These are phyloP conservation scores for Melanotaenia trifasciata DNA, from an alignment of 2,797 vertebrate genomes.

Conservation along the genomic window DNA sequence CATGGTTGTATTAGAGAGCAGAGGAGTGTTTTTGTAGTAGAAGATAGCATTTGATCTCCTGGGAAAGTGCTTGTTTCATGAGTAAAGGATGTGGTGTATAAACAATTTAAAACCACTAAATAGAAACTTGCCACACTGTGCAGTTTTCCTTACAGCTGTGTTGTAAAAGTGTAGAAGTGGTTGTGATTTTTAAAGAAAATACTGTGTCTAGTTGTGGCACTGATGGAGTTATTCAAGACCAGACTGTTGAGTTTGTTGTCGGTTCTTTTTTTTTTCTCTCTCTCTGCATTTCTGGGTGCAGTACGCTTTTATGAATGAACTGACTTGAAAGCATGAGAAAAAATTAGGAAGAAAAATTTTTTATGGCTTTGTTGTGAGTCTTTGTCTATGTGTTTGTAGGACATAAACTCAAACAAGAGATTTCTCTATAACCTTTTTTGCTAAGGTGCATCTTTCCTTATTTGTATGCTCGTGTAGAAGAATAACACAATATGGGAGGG, in stretches of 20 bases:
- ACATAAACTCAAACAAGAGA: constrained; percentile 26
- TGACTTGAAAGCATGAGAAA: constrained; percentile 42
- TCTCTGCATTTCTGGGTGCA: constrained; percentile 35
- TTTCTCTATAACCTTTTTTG: constrained; percentile 32
- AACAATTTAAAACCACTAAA: constrained; percentile 35
- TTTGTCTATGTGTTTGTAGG: constrained; percentile 24
- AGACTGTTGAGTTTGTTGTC: constrained; percentile 34
- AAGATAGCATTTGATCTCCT: constrained; percentile 17
- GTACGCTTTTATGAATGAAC: constrained; percentile 44
- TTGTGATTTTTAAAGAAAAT: constrained; percentile 22
- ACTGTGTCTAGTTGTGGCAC: constrained; percentile 40
- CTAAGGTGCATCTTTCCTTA: constrained; percentile 42
- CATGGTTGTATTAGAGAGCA: constrained; percentile 36
- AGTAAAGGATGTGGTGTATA: constrained; percentile 63
- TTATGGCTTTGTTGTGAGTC: constrained; percentile 28
- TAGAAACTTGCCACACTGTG: constrained; percentile 19
- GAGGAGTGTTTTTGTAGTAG: constrained; percentile 20
- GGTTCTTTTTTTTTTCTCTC: constrained; percentile 11
- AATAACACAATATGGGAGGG: background rate
- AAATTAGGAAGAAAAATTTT: constrained; percentile 12
- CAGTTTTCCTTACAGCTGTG: constrained; percentile 10
- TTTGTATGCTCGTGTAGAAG: constrained; percentile 48
- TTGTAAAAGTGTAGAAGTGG: constrained; percentile 19
- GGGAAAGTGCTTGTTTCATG: constrained; percentile 18
- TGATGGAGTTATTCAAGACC: constrained; percentile 40